Conservation (phyloP, 2,113 vertebrate species). For the Grammomys dolichurus region DNA sequence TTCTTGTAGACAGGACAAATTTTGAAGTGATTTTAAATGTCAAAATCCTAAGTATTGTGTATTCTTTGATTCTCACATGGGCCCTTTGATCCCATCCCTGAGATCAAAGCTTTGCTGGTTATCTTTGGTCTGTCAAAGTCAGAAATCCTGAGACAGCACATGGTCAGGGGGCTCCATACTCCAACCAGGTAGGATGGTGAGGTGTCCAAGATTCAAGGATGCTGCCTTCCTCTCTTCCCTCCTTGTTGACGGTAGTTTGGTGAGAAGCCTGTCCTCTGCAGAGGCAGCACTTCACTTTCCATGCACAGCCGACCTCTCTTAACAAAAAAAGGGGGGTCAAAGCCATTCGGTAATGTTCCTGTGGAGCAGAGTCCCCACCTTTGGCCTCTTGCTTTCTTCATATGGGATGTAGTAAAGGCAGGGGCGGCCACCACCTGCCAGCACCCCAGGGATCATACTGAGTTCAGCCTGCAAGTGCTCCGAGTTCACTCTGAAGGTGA, state of each 20-base stretch:
- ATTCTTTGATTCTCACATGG: neutral
- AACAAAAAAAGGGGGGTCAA: neutral
- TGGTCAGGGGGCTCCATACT: accelerated
- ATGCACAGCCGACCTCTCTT: neutral
- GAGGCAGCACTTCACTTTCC: neutral
- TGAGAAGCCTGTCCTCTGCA: neutral
- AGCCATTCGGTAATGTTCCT: neutral
- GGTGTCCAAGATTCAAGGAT: neutral
- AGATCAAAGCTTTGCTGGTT: neutral
- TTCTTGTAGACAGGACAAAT: too few species aligned
- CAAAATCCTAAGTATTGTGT: neutral
- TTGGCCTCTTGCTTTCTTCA: neutral
- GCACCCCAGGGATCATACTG: too few species aligned
- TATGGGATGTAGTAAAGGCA: neutral
- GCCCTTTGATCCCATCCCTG: neutral
- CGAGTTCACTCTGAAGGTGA: neutral
- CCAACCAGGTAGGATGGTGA: accelerated
- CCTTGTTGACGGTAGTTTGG: neutral
- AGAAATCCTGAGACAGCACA: accelerated
- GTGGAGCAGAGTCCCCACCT: neutral
- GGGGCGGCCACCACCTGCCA: too few species aligned
- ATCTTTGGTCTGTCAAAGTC: neutral
- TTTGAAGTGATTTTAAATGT: neutral
- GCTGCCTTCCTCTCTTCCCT: neutral
- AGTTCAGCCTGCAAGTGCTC: neutral